Conservation (phyloP, 2,888 invertebrate genomes). For the Psococerastis gibbosa region DNA sequence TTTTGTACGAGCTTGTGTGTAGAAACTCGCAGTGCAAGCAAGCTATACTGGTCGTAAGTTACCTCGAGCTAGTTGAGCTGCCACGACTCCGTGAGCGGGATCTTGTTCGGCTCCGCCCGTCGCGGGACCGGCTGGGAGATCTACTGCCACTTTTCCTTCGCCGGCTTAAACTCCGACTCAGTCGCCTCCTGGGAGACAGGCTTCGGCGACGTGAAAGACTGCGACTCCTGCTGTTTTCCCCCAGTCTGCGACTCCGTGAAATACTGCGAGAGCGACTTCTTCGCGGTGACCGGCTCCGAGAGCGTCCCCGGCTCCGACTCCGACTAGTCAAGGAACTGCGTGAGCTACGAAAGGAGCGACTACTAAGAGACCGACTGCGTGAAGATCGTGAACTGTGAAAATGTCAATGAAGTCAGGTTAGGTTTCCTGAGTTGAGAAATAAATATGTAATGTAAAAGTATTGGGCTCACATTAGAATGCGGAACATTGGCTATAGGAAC, state of each 20-base stretch:
- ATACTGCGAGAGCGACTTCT: neutral
- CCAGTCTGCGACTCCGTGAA: neutral
- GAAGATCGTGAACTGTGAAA: conserved; percentile 18
- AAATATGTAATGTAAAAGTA: no score
- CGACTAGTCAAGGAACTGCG: conserved; percentile 23
- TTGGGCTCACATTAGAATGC: no score
- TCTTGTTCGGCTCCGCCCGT: conserved; percentile 21
- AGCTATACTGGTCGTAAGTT: conserved; percentile 25
- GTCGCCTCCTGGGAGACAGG: conserved; percentile 22
- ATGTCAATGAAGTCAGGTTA: no score
- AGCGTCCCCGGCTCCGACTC: conserved; percentile 15
- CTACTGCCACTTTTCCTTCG: conserved; percentile 22
- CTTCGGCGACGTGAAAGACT: conserved; percentile 19
- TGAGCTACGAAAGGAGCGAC: conserved; percentile 18
- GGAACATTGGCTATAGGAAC: no score
- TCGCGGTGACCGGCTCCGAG: conserved; percentile 12
- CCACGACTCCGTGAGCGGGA: conserved; percentile 19
- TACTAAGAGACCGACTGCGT: conserved; percentile 18
- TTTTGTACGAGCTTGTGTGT: no score
- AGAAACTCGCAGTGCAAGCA: no score
- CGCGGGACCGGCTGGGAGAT: conserved; percentile 23
- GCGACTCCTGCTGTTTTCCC: conserved; percentile 5
- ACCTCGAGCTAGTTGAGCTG: conserved; percentile 17
- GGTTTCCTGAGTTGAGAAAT: no score
- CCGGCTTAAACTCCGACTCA: conserved; percentile 17